These are phyloP conservation scores for Darevskia nairensis DNA, from an alignment of 2,797 vertebrate species.

Conservation along the genomic window DNA sequence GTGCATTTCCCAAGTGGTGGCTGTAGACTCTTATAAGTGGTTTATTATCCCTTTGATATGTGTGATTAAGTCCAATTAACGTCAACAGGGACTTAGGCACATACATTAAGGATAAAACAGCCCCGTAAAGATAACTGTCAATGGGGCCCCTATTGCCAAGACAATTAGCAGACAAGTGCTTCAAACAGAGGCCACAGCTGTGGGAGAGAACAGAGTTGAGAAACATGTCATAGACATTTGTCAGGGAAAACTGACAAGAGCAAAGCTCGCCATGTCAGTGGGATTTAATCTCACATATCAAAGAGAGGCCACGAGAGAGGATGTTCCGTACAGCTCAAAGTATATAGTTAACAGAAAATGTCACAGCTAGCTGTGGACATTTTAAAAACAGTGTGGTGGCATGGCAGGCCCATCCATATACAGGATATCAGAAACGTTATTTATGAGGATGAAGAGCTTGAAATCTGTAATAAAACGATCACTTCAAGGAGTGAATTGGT, in stretches of 20 bases:
- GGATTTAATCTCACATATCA: constrained; percentile 14
- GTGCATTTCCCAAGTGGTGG: not conserved
- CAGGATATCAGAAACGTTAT: not conserved
- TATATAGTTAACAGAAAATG: not conserved
- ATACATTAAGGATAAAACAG: not conserved
- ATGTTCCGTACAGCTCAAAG: constrained; percentile 9
- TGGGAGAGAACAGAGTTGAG: rapidly evolving
- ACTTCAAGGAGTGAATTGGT: not conserved
- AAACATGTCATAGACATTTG: not conserved
- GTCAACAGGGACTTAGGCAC: constrained; percentile 44
- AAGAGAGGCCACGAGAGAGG: not conserved
- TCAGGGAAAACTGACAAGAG: constrained; percentile 20
- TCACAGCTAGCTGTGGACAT: not conserved
- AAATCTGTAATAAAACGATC: not conserved
- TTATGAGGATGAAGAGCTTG: not conserved
- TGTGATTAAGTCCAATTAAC: constrained; percentile 59
- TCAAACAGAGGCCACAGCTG: not conserved
- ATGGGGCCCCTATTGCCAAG: not conserved
- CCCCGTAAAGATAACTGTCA: not conserved
- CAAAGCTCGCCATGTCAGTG: not conserved
- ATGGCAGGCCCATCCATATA: not conserved
- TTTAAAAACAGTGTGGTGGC: constrained; percentile 26
- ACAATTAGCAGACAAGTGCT: constrained; percentile 27
- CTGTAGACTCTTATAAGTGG: not conserved
- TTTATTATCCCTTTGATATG: constrained; percentile 42